Evolutionary conservation across 2,113 vertebrate genomes (phyloP).

Genomic region (Pachypanchax playfairii): DNA sequence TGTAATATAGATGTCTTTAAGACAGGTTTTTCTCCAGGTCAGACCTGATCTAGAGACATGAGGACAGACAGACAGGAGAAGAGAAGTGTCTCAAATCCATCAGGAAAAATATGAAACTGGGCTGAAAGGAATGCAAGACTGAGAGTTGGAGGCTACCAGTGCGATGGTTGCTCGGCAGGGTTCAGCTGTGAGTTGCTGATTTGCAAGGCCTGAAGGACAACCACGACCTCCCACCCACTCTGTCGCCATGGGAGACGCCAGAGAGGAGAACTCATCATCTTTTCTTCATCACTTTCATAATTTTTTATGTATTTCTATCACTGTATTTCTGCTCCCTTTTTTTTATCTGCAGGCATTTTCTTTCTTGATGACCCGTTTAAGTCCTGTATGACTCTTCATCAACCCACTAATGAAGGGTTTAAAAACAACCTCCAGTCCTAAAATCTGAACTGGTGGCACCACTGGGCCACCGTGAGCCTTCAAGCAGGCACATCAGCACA

Average conservation of each 20-base stretch:
- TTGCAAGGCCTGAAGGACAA: constrained; percentile 64
- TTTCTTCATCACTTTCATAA: constrained; percentile 26
- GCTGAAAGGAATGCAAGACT: constrained; percentile 6
- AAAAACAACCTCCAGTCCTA: constrained; percentile 11
- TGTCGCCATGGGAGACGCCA: constrained; percentile 62
- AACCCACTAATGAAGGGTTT: constrained; percentile 12
- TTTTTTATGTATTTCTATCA: constrained; percentile 2
- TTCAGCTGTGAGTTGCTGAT: constrained; percentile 61
- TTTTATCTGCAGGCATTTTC: not conserved
- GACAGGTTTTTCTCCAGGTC: not conserved
- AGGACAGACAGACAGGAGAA: not conserved
- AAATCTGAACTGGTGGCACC: constrained; percentile 22
- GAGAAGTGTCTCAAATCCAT: not conserved
- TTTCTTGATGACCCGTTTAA: constrained; percentile 9
- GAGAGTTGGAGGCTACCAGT: constrained; percentile 21
- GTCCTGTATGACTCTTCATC: constrained; percentile 22
- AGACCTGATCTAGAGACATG: not conserved
- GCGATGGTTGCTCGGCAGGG: constrained; percentile 17
- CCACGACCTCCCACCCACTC: constrained; percentile 62
- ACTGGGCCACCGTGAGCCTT: not conserved
- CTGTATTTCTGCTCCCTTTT: constrained; percentile 5
- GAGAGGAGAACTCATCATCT: constrained; percentile 51
- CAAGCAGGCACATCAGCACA: not conserved
- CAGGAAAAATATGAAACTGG: not conserved
- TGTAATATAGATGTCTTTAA: not conserved